phyloP scores from a whole-genome alignment of 2,113 vertebrate species.

The Axis porcinus region DNA sequence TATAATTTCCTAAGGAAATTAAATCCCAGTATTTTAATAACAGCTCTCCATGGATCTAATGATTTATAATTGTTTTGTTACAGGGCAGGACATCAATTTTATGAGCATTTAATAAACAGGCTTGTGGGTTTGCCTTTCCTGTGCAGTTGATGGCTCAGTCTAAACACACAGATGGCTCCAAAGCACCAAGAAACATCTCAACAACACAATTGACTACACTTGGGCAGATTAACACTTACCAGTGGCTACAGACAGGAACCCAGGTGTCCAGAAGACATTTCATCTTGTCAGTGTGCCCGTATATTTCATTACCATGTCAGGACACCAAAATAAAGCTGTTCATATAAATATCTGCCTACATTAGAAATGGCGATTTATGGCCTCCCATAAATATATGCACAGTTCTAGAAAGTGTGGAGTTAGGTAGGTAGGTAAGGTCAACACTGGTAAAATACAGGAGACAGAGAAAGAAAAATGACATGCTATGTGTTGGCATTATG shows the following conservation, averaged over 20 bases:
- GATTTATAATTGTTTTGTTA: constrained; percentile 59
- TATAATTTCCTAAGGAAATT: not conserved
- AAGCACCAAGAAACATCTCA: not conserved
- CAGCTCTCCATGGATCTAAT: constrained; percentile 2
- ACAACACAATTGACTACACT: not conserved
- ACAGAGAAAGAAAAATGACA: not conserved
- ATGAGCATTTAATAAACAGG: constrained; percentile 59
- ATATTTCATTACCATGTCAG: not conserved
- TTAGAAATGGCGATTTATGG: not conserved
- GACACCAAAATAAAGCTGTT: not conserved
- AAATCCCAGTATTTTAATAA: constrained; percentile 9
- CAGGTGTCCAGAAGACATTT: not conserved
- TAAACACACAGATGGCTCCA: constrained; percentile 22
- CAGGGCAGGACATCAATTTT: constrained; percentile 17
- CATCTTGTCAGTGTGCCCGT: not conserved
- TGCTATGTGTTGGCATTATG: not conserved
- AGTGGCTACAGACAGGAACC: not conserved
- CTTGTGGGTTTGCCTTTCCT: not conserved
- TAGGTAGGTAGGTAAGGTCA: not conserved
- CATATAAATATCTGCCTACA: not conserved
- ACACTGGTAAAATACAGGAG: not conserved
- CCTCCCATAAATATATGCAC: not conserved
- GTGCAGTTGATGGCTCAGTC: not conserved
- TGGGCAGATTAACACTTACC: not conserved
- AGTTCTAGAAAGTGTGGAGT: not conserved